phyloP scores from a whole-genome alignment of 2,888 invertebrate species.

The Ephialtes manifestator region DNA sequence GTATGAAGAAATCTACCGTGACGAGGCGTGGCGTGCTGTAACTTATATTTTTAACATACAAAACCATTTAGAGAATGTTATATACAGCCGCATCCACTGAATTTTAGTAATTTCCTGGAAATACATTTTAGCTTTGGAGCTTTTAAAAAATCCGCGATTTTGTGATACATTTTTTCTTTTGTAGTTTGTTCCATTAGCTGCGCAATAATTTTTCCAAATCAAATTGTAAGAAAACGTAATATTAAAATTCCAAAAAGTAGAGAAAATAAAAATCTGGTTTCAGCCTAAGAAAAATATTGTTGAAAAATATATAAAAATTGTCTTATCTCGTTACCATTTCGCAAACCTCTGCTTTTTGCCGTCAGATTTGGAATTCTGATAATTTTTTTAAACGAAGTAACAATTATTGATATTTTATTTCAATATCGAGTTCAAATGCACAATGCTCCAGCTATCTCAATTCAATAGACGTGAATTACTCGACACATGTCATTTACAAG shows the following conservation, averaged over 20 bases:
- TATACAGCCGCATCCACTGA: neutral
- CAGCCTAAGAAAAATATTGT: too few species aligned
- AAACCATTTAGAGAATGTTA: neutral
- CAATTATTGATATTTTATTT: too few species aligned
- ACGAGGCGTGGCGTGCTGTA: neutral
- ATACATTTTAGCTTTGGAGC: neutral
- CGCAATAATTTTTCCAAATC: neutral
- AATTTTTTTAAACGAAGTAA: too few species aligned
- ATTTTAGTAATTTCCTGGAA: neutral
- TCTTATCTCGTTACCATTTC: too few species aligned
- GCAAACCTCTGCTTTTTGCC: too few species aligned
- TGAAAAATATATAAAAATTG: too few species aligned
- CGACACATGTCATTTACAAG: constrained; percentile 25
- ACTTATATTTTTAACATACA: neutral
- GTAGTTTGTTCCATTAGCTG: neutral
- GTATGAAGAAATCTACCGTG: neutral
- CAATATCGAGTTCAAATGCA: neutral
- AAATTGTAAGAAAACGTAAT: too few species aligned
- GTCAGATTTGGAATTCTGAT: too few species aligned
- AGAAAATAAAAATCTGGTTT: too few species aligned
- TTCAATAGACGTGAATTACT: constrained; percentile 28
- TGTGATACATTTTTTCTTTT: neutral
- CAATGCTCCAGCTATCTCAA: neutral
- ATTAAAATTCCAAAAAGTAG: too few species aligned
- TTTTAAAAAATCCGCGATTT: neutral